These are phyloP conservation scores for Psix sp. DNA, from an alignment of 1,140 invertebrate species.

Conservation along the genomic window DNA sequence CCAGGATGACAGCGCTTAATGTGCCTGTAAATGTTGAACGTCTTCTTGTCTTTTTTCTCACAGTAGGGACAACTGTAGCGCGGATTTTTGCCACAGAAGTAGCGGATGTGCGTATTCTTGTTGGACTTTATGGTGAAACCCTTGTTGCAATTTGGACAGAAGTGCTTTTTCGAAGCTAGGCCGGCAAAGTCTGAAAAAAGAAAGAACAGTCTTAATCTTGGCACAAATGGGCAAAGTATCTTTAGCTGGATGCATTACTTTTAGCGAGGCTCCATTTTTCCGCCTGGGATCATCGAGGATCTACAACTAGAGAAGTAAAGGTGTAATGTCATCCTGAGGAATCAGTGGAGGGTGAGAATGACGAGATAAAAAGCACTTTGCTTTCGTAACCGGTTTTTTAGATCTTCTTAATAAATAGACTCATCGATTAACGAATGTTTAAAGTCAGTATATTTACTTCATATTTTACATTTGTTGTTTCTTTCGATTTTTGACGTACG, in stretches of 20 bases:
- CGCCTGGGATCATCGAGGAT: no score
- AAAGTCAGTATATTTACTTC: no score
- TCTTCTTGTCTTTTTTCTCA: constrained; percentile 63
- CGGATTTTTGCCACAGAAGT: constrained; percentile 76
- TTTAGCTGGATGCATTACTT: not conserved
- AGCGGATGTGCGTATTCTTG: constrained; percentile 65
- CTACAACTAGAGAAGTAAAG: no score
- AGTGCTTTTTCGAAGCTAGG: constrained; percentile 19
- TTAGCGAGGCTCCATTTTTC: not conserved
- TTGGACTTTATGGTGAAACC: constrained; percentile 61
- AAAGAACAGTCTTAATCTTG: constrained; percentile 27
- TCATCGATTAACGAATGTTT: no score
- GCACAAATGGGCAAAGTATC: constrained; percentile 4
- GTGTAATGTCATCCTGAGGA: no score
- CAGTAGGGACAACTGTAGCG: constrained; percentile 74
- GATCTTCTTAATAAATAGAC: no score
- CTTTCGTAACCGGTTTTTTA: no score
- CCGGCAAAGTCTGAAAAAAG: constrained; percentile 31
- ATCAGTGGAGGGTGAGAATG: no score
- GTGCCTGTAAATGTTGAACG: constrained; percentile 66
- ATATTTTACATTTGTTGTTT: no score
- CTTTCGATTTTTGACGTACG: no score
- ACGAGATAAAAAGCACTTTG: no score
- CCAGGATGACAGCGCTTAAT: constrained; percentile 69
- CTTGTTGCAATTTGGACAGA: constrained; percentile 55